Evolutionary conservation across 2,797 vertebrate genomes (phyloP).

Genomic region (Chelmon rostratus): DNA sequence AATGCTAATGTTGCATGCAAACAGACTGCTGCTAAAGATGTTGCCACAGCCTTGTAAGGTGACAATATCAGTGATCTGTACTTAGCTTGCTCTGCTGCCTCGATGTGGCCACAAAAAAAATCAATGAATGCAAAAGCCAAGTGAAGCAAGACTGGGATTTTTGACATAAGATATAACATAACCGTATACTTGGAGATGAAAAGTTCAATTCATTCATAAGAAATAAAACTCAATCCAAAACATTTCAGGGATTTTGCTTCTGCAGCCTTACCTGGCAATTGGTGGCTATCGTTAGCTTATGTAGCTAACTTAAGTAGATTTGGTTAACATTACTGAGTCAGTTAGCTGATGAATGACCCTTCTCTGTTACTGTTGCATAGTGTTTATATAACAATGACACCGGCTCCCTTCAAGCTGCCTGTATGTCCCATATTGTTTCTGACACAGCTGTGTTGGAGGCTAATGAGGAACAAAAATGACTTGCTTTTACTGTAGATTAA

Average conservation of each 20-base stretch:
- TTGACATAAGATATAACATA: no score
- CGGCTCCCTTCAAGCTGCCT: not conserved
- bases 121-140: not conserved
- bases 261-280: not conserved
- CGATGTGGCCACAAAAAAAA: not conserved
- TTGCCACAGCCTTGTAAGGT: no score
- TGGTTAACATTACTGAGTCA: no score
- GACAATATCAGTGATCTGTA: not conserved
- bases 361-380: not conserved
- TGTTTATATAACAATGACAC: not conserved
- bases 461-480: not conserved
- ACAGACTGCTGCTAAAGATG: not conserved
- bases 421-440: not conserved
- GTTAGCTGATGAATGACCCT: not conserved
- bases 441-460: not conserved
- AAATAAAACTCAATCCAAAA: no score
- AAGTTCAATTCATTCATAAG: no score
- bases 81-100: not conserved
- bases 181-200: no score
- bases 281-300: not conserved
- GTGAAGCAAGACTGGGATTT: no score
- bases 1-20: not conserved
- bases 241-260: no score
- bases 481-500: not conserved
- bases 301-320: not conserved